Conservation (phyloP, 1,140 invertebrate species). For the Eueides isabella region DNA sequence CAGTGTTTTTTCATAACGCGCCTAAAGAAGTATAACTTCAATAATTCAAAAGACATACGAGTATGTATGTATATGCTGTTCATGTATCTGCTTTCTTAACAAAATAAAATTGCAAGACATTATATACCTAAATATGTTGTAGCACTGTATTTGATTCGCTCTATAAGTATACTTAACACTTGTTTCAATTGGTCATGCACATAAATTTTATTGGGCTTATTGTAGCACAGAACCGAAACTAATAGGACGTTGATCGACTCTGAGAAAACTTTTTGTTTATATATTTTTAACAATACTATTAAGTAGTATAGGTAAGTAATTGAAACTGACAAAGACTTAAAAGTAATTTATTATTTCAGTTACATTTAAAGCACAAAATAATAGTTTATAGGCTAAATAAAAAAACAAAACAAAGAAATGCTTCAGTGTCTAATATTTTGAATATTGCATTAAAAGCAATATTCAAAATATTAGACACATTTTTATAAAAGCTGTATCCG, state of each 20-base stretch:
- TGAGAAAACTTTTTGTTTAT: slow-evolving; percentile 7
- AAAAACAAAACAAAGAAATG: too few relatives aligned
- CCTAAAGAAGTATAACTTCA: too few relatives aligned
- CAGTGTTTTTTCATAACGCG: too few relatives aligned
- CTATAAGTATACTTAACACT: background rate
- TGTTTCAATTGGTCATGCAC: slow-evolving; percentile 35
- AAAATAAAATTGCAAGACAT: too few relatives aligned
- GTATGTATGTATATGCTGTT: too few relatives aligned
- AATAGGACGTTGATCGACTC: slow-evolving; percentile 27
- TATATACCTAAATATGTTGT: background rate
- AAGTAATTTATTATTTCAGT: background rate
- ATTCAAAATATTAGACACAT: too few relatives aligned
- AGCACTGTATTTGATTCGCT: background rate
- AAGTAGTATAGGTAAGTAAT: background rate
- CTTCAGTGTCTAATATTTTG: too few relatives aligned
- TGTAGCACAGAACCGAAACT: slow-evolving; percentile 26
- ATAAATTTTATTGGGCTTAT: slow-evolving; percentile 15
- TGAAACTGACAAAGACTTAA: background rate
- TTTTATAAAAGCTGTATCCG: too few relatives aligned
- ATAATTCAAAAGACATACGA: too few relatives aligned
- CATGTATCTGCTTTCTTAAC: too few relatives aligned
- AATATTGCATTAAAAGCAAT: too few relatives aligned
- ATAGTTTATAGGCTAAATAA: too few relatives aligned
- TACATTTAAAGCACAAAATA: background rate
- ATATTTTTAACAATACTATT: slow-evolving; percentile 4